Evolutionary conservation across 2,888 invertebrate species (phyloP), one percentile per base, ranked within the genome.

Genomic region (Oxystoma pomonae): DNA sequence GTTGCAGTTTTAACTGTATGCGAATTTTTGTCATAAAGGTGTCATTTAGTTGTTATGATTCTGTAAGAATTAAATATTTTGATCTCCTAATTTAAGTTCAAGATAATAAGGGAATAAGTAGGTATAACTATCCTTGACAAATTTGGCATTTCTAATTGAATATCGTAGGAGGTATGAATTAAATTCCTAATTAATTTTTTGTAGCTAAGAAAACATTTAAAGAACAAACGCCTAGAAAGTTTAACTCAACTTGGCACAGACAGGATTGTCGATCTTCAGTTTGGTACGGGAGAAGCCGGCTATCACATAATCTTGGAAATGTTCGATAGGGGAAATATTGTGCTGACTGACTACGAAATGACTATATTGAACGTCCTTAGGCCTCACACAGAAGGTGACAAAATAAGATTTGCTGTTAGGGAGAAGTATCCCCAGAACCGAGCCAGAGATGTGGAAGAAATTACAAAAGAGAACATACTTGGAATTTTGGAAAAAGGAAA

Each of bases 231-330:
- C 1, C 81, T 99, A 1, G 98, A 98, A 80, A 86, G 84, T 57
- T 82, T 98, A 0, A 82, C 81, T 1, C 98, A 98, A 81, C 79
- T 99, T 0, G 98, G 98, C 1, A 86, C 90, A 2, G 99, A 99
- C 81, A 87, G 99, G 77, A 91, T 99, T 57, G 86, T 99, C 16
- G 93, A 97, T 80, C 81, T 99, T 58, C 94, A 97, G 80, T 99
- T 99, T 82, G 99, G 99, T 12, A 88, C 87, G 1, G 90, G 91
- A 0, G 96, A 96, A 76, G 95, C 94, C 0, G 92, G 96, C 0
- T 96, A 96, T 81, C 98, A 99, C 79, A 84, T 99, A 0, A 92
- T 99, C 71, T 77, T 99, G 60, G 99, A 99, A 79, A 79, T 99
- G 19, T 99, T 97, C 75, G 98, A 98, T 81, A 83, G 94, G 72